A percentile compares a stretch with the other conserved stretches of the same genome.
Evolutionary conservation across 2,797 vertebrate genomes (phyloP).

Genomic region (Crax fasciolata): DNA sequence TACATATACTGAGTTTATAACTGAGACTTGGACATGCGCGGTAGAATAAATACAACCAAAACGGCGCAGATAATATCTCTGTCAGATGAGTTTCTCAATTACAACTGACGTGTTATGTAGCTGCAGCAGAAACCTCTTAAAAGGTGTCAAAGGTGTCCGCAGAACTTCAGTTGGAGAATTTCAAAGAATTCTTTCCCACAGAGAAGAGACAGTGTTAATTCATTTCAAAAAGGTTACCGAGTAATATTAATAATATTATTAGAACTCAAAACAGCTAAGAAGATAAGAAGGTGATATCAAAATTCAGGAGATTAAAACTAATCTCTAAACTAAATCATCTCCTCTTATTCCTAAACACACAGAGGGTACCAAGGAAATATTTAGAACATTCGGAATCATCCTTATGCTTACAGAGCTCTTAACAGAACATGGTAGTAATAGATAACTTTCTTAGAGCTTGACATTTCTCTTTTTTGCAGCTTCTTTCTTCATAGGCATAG

Average conservation of each 20-base stretch:
- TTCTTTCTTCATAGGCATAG: not conserved
- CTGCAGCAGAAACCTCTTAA: not conserved
- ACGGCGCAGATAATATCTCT: not conserved
- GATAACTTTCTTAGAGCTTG: not conserved
- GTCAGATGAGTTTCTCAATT: not conserved
- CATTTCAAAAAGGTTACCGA: not conserved
- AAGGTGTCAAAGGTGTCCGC: not conserved
- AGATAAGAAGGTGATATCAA: not conserved
- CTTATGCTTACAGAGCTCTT: not conserved
- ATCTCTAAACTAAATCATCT: not conserved
- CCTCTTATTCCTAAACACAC: not conserved
- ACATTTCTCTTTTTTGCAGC: not conserved
- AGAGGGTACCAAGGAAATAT: not conserved
- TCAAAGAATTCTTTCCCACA: not conserved
- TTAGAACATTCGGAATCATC: not conserved
- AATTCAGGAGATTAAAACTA: not conserved
- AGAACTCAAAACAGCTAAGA: not conserved
- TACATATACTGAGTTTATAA: not conserved
- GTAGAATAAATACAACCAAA: not conserved
- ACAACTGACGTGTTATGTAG: rapidly evolving
- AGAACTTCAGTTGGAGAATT: not conserved
- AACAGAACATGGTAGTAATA: too few relatives aligned
- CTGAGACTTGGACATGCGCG: not conserved
- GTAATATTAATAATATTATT: not conserved
- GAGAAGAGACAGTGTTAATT: not conserved